A percentile compares a stretch with the other conserved stretches of the same genome.
phyloP scores from a whole-genome alignment of 2,888 invertebrate genomes.

The Hypomecis punctinalis region DNA sequence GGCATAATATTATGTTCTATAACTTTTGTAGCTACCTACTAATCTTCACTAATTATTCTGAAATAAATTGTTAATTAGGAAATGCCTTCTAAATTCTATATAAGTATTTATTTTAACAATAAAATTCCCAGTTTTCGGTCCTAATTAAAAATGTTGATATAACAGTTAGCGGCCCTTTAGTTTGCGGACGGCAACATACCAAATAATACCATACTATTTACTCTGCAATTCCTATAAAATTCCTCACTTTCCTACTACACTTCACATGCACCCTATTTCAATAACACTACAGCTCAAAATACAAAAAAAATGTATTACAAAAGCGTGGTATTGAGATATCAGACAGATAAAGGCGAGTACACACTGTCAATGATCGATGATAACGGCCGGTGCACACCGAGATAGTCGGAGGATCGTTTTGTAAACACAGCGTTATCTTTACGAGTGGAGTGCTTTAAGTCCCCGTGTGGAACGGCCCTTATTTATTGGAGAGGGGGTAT shows the following conservation, averaged over 20 bases:
- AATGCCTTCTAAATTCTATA: too few species aligned
- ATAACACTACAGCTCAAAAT: constrained; percentile 17
- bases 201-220: constrained; percentile 26
- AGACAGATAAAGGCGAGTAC: constrained; percentile 42
- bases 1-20: too few species aligned
- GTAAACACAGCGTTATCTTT: constrained; percentile 57
- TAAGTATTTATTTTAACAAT: too few species aligned
- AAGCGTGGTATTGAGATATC: constrained; percentile 39
- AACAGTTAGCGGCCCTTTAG: too few species aligned
- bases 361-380: constrained; percentile 51
- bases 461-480: constrained; percentile 32
- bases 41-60: too few species aligned
- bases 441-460: constrained; percentile 46
- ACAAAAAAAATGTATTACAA: background rate
- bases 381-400: constrained; percentile 48
- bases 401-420: constrained; percentile 57
- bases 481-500: constrained; percentile 36
- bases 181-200: constrained; percentile 1
- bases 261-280: background rate
- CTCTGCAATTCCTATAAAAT: constrained; percentile 16
- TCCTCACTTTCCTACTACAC: constrained; percentile 4
- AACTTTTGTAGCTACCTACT: too few species aligned
- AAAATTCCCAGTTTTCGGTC: too few species aligned
- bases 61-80: too few species aligned
- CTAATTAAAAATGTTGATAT: too few species aligned